Base-by-base conservation (phyloP, 2,113 vertebrate genomes). In the Takifugu bimaculatus region DNA sequence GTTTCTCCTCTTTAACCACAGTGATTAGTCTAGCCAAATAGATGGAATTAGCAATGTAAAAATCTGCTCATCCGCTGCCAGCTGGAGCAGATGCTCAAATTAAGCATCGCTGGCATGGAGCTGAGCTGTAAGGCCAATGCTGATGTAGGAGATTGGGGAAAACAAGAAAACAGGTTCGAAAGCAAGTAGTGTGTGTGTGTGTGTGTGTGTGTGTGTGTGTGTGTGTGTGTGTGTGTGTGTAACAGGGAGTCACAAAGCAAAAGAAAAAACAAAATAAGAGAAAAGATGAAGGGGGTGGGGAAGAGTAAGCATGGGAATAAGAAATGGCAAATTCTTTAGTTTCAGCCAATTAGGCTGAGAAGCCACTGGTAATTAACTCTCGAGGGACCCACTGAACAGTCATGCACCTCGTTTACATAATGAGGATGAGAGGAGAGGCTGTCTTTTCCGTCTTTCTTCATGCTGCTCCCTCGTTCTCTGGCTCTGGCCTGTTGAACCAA, bases 351-450 rank as follows among this genome's bases (percentile, higher is more conserved):
- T 91, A 91, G 85, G 81, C 84, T 83, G 82, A 87, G 87, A 88
- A 90, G 88, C 89, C 84, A 88, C 79, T 88, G 84, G 85, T 91
- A 91, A 91, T 92, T 88, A 91, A 88, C 81, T 90, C 90, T 91
- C 90, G 15, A 73, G 86, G 88, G 89, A 90, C 75, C 83, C 69
- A 77, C 82, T 85, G 87, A 90, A 89, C 87, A 90, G 87, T 90
- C 88, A 88, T 90, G 83, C 86, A 86, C 88, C 85, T 91, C 84
- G 74, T 90, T 91, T 91, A 86, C 87, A 90, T 91, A 90, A 90
- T 84, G 84, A 90, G 88, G 84, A 88, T 86, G 82, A 88, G 78
- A 89, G 82, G 71, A 75, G 78, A 77, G 71, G 70, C 74, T 77
- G 72, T 61, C 74, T 79, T 75, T 71, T 65, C 68, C 68, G 51